Conservation (phyloP, 2,888 invertebrate genomes). For the Tachina fera region DNA sequence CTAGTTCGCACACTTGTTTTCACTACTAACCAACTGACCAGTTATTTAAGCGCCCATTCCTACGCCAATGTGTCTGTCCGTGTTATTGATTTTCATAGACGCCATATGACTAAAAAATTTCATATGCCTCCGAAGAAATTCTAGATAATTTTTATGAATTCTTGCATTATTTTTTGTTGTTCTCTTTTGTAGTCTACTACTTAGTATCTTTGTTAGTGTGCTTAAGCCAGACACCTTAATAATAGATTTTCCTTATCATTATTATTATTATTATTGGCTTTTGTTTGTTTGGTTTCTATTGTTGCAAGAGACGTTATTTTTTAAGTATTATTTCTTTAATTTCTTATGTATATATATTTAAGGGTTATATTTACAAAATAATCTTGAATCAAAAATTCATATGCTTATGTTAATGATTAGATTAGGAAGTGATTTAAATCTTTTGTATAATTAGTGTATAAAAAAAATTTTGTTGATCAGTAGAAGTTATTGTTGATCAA, state of each 20-base stretch:
- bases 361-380: not conserved
- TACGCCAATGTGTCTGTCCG: not conserved
- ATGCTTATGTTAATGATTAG: not conserved
- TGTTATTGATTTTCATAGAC: conserved; percentile 61
- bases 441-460: not conserved
- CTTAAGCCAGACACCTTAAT: conserved; percentile 39
- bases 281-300: not conserved
- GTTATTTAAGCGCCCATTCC: not conserved
- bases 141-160: conserved; percentile 1
- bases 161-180: conserved; percentile 2
- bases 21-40: not conserved
- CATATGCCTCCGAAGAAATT: not conserved
- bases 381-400: not conserved
- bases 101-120: conserved; percentile 12
- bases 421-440: too few species aligned
- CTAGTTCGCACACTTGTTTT: too few species aligned
- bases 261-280: not conserved
- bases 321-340: not conserved
- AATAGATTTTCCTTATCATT: conserved; percentile 26
- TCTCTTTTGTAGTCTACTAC: not conserved
- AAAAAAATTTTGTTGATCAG: conserved; percentile 1
- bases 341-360: not conserved
- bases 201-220: not conserved
- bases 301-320: not conserved
- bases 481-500: not conserved